Evolutionary conservation across 2,797 vertebrate genomes (phyloP).

Genomic region (Microctenopoma steveboyesi): DNA sequence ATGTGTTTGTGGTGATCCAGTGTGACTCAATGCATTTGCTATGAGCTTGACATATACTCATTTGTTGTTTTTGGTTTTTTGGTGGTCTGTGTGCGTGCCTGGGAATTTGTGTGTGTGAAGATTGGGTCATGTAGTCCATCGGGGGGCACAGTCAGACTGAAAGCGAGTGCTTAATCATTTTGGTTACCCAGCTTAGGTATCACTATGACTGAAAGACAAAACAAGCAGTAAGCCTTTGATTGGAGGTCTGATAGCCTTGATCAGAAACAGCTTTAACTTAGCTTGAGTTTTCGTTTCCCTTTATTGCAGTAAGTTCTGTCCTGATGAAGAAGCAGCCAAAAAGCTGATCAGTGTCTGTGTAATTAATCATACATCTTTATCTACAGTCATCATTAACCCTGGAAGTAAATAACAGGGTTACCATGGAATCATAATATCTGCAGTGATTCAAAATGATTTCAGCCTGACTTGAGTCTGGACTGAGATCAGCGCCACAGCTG

Average conservation of each 20-base stretch:
- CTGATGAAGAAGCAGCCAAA: background rate
- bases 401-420: slow-evolving; percentile 30
- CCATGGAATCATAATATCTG: slow-evolving; percentile 38
- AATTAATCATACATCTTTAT: background rate
- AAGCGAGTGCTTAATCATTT: slow-evolving; percentile 52
- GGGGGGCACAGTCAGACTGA: slow-evolving; percentile 39
- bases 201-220: slow-evolving; percentile 43
- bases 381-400: background rate
- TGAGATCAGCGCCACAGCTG: slow-evolving; percentile 58
- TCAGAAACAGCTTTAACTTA: slow-evolving; percentile 18
- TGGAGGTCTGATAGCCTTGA: slow-evolving; percentile 27
- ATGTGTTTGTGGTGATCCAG: background rate
- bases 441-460: slow-evolving; percentile 40
- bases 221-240: slow-evolving; percentile 20
- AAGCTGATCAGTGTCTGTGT: background rate
- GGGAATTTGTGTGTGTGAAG: slow-evolving; percentile 1
- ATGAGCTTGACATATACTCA: slow-evolving; percentile 16
- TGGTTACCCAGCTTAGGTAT: slow-evolving; percentile 27
- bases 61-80: slow-evolving; percentile 22
- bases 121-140: background rate
- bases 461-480: slow-evolving; percentile 39
- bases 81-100: background rate
- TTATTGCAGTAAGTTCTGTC: background rate
- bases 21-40: slow-evolving; percentile 1
- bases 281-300: background rate